phyloP scores from a whole-genome alignment of 2,888 invertebrate genomes.

The Tetheella fluctuosa region DNA sequence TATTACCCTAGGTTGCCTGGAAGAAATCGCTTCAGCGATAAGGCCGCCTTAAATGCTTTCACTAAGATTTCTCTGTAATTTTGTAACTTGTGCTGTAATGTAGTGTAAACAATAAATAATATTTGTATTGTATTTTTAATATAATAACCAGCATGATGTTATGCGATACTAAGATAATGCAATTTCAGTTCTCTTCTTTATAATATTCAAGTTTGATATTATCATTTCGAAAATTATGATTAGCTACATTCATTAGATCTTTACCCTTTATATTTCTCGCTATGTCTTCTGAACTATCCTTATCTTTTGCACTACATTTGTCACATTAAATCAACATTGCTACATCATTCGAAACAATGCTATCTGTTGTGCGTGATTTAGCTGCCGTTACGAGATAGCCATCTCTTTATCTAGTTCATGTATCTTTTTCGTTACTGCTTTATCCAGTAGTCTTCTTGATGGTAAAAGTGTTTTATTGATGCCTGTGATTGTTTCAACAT shows the following conservation, averaged over 20 bases:
- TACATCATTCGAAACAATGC: constrained; percentile 1
- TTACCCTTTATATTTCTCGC: not conserved
- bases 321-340: constrained; percentile 8
- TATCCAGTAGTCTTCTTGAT: not conserved
- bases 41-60: too few species aligned
- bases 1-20: too few species aligned
- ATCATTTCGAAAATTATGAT: too few species aligned
- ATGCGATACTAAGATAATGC: too few species aligned
- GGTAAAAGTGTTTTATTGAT: not conserved
- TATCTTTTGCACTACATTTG: not conserved
- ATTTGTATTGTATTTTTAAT: too few species aligned
- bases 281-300: not conserved
- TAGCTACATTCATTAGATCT: not conserved
- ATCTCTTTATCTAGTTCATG: not conserved
- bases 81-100: too few species aligned
- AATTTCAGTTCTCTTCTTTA: too few species aligned
- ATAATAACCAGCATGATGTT: too few species aligned
- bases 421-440: constrained; percentile 3
- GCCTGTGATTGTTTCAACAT: not conserved
- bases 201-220: too few species aligned
- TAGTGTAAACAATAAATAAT: too few species aligned
- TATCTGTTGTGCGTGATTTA: constrained; percentile 10
- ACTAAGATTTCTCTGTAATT: too few species aligned
- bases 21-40: too few species aligned
- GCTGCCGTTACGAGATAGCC: constrained; percentile 6